phyloP scores from a whole-genome alignment of 2,113 vertebrate genomes.

The Lates calcarifer region DNA sequence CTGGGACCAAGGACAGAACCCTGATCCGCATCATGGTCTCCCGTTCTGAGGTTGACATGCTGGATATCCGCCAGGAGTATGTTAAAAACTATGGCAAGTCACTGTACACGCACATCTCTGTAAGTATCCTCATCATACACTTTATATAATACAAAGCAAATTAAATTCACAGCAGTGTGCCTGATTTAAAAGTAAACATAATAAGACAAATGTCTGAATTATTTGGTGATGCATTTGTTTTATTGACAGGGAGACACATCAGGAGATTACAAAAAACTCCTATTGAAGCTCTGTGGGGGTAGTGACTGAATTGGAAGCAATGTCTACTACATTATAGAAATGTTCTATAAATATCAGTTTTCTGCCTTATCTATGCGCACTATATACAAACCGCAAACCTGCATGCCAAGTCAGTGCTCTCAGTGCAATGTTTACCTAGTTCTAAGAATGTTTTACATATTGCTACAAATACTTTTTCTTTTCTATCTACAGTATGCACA shows the following conservation, averaged over 20 bases:
- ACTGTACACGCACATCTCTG: constrained; percentile 92
- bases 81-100: constrained; percentile 92
- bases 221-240: constrained; percentile 14
- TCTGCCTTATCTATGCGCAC: constrained; percentile 34
- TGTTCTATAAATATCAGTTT: constrained; percentile 36
- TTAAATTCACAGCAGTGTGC: neutral
- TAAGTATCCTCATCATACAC: constrained; percentile 76
- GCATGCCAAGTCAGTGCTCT: constrained; percentile 67
- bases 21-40: constrained; percentile 96
- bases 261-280: constrained; percentile 96
- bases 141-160: neutral
- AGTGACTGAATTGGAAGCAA: constrained; percentile 85
- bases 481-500: constrained; percentile 34
- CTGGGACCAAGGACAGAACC: constrained; percentile 94
- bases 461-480: constrained; percentile 34
- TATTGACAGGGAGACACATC: constrained; percentile 93
- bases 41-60: constrained; percentile 94
- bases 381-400: constrained; percentile 46
- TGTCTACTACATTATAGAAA: neutral
- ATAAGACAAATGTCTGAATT: neutral
- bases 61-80: constrained; percentile 94
- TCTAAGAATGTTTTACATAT: constrained; percentile 31
- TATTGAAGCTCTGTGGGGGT: constrained; percentile 96
- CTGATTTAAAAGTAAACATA: neutral
- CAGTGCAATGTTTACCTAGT: constrained; percentile 48